phyloP scores from a whole-genome alignment of 2,113 vertebrate species.

The Nerophis ophidion region DNA sequence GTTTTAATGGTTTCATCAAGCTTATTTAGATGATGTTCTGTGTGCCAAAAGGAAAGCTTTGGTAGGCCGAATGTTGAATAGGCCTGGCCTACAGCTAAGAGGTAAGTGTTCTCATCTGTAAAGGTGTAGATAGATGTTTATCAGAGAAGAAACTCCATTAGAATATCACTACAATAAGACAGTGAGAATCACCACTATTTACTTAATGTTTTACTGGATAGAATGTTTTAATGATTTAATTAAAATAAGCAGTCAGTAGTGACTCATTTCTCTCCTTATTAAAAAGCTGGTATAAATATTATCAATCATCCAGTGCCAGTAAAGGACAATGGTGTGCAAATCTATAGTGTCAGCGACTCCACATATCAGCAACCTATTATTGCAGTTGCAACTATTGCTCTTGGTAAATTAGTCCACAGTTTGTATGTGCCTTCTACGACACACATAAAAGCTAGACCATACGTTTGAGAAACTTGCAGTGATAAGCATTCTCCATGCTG shows the following conservation, averaged over 20 bases:
- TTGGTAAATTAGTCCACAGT: slow-evolving; percentile 18
- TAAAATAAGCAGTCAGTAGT: background rate
- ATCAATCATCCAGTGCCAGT: slow-evolving; percentile 9
- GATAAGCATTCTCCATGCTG: slow-evolving; percentile 41
- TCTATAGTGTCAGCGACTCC: slow-evolving; percentile 20
- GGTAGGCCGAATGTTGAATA: no score
- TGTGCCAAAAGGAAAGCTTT: no score
- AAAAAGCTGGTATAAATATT: slow-evolving; percentile 1
- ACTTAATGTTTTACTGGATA: no score
- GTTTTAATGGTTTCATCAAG: no score
- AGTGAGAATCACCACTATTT: background rate
- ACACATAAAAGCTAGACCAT: slow-evolving; percentile 13
- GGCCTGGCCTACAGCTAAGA: background rate
- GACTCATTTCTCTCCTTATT: slow-evolving; percentile 2
- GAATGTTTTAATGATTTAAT: background rate
- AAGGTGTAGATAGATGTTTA: background rate
- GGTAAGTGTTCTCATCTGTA: background rate
- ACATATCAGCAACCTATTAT: slow-evolving; percentile 36
- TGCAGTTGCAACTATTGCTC: slow-evolving; percentile 25
- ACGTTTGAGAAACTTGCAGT: slow-evolving; percentile 21
- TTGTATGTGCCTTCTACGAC: slow-evolving; percentile 18
- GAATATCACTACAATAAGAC: no score
- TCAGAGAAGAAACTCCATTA: background rate
- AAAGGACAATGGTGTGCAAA: slow-evolving; percentile 9
- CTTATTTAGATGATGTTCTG: no score